Conservation (phyloP, 1,140 invertebrate genomes). For the Periplaneta americana region DNA sequence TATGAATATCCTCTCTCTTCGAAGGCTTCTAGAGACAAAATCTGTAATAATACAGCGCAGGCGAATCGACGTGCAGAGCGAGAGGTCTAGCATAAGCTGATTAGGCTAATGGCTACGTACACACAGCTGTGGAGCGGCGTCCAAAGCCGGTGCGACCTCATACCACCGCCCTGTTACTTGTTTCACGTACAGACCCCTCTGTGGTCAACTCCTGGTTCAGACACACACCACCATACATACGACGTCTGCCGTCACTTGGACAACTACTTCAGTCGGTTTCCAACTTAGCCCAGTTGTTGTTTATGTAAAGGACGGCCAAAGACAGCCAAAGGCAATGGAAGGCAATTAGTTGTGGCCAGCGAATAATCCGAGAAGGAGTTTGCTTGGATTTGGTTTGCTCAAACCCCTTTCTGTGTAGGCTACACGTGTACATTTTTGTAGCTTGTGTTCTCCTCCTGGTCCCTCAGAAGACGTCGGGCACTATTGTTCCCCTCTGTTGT, state of each 20-base stretch:
- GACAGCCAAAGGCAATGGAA: background rate
- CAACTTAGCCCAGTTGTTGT: background rate
- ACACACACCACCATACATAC: background rate
- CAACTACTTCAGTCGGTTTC: no score
- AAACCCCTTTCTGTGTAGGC: background rate
- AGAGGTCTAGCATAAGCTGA: background rate
- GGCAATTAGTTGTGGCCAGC: background rate
- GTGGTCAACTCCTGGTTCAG: background rate
- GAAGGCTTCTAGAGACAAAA: background rate
- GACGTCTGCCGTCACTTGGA: no score
- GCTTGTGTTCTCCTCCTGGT: background rate
- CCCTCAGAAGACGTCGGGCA: background rate
- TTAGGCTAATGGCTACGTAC: background rate
- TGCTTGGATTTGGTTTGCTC: background rate
- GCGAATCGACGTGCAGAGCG: no score
- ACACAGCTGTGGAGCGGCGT: background rate
- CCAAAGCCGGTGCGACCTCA: background rate
- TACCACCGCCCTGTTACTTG: background rate
- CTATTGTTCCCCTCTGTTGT: no score
- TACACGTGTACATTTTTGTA: background rate
- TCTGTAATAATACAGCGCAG: background rate
- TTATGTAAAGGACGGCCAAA: background rate
- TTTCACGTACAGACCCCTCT: background rate
- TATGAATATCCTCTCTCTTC: background rate
- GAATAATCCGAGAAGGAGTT: background rate